A percentile compares a stretch with the other conserved stretches of the same genome.
Evolutionary conservation across 2,797 vertebrate genomes (phyloP).

Genomic region (Xerus rutilus): DNA sequence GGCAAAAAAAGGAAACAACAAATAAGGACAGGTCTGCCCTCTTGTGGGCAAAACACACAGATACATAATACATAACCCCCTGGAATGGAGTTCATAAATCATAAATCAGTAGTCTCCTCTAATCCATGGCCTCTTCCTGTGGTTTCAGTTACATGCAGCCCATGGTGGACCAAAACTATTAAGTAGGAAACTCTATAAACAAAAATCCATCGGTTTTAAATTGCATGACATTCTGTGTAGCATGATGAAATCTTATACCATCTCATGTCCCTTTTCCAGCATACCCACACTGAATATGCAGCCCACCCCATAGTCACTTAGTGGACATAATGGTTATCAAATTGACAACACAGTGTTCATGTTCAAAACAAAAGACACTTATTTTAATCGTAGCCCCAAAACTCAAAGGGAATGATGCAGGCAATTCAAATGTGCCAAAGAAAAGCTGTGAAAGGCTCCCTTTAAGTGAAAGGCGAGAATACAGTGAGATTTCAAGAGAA

Average conservation of each 20-base stretch:
- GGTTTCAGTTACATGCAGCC: not conserved
- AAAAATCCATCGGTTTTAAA: not conserved
- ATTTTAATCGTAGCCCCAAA: not conserved
- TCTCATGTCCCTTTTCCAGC: not conserved
- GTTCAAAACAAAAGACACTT: too few species aligned
- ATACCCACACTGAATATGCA: too few species aligned
- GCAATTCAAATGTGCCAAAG: not conserved
- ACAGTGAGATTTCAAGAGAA: not conserved
- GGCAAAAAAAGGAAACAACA: not conserved
- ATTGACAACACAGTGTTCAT: too few species aligned
- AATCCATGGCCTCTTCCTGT: not conserved
- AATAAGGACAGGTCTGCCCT: not conserved
- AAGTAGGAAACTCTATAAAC: not conserved
- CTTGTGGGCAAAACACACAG: not conserved
- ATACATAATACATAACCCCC: not conserved
- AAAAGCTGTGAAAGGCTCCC: not conserved
- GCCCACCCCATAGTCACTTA: too few species aligned
- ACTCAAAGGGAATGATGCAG: too few species aligned
- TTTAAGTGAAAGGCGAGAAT: not conserved
- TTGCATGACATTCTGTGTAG: not conserved
- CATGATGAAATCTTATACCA: not conserved
- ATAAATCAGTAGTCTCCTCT: not conserved
- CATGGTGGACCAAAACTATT: not conserved
- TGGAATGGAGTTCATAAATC: not conserved
- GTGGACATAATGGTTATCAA: too few species aligned